These are phyloP conservation scores for Eulithis testata DNA, from an alignment of 2,888 invertebrate species.

Conservation along the genomic window DNA sequence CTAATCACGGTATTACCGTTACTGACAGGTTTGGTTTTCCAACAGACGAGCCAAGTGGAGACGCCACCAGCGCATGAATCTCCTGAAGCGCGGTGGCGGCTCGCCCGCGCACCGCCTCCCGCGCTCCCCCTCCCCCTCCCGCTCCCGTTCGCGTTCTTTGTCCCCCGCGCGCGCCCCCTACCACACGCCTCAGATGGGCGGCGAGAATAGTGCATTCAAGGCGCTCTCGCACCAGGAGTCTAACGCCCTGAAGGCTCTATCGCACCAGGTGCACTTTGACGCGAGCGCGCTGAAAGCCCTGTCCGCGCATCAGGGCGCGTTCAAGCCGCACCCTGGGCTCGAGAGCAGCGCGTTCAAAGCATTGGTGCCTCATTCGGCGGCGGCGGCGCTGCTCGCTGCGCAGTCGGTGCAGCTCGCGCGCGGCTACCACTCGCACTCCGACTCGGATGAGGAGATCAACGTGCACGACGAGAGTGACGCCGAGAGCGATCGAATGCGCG, in stretches of 20 bases:
- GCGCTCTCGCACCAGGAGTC: constrained; percentile 88
- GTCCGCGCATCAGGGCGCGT: constrained; percentile 73
- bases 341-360: constrained; percentile 92
- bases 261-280: constrained; percentile 83
- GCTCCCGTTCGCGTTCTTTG: constrained; percentile 87
- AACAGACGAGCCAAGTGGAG: constrained; percentile 99
- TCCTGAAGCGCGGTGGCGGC: constrained; percentile 93
- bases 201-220: constrained; percentile 95
- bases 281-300: constrained; percentile 83
- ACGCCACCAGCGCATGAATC: constrained; percentile 97
- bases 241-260: constrained; percentile 83
- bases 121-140: constrained; percentile 86
- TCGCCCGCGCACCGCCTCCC: constrained; percentile 86
- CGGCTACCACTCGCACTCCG: constrained; percentile 82
- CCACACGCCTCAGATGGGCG: constrained; percentile 90
- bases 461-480: constrained; percentile 91
- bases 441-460: constrained; percentile 92
- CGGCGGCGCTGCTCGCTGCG: constrained; percentile 83
- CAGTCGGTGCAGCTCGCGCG: constrained; percentile 78
- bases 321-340: constrained; percentile 65
- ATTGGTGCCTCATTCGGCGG: constrained; percentile 87
- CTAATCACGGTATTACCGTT: constrained; percentile 86
- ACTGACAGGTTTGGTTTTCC: constrained; percentile 99
- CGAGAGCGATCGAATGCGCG: constrained; percentile 78
- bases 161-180: constrained; percentile 87